Evolutionary conservation across 2,797 vertebrate species (phyloP), one percentile per base, ranked within the genome.

Genomic region (Dromococcyx pavoninus): DNA sequence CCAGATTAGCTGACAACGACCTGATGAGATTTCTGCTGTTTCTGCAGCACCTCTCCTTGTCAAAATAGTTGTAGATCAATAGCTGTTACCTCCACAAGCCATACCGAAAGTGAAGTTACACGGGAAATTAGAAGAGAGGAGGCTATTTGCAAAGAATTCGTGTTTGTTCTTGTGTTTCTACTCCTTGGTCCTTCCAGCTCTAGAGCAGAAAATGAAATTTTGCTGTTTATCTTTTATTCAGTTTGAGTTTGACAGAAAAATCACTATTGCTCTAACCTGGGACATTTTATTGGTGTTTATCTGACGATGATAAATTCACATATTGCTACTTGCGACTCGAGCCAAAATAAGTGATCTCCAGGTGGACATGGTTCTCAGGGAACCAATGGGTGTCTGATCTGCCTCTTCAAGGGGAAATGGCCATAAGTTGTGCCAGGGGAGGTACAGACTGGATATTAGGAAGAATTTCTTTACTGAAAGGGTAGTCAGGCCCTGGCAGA

Each of bases 1-100:
- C 77, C 89, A 94, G 90, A 96, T 96, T 94, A 96, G 91, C 91
- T 94, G 95, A 90, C 95, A 96, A 91, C 2, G 37, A 95, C 95
- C 95, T 94, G 95, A 94, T 92, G 95, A 91, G 95, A 79, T 87
- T 94, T 94, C 93, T 94, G 89, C 95, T 96, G 92, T 74, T 94
- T 90, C 92, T 95, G 64, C 89, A 94, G 84, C 86, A 89, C 67
- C 64, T 93, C 80, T 91, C 39, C 93, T 76, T 9, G n/a, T 96
- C 95, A 93, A 87, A 95, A 88, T 74, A 82, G 71, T 74, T 94
- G 93, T 95, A 95, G 93, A 96, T 96, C 95, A 76, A 96, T 96
- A 94, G 75, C 88, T 87, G 94, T 90, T 96, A 75, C 89, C 62
- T 96, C 86, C 46, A 51, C 66, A 54, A 93, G 72, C 78, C 56